Base-by-base conservation (phyloP, 2,797 vertebrate genomes). In the Kryptolebias ocellatus region DNA sequence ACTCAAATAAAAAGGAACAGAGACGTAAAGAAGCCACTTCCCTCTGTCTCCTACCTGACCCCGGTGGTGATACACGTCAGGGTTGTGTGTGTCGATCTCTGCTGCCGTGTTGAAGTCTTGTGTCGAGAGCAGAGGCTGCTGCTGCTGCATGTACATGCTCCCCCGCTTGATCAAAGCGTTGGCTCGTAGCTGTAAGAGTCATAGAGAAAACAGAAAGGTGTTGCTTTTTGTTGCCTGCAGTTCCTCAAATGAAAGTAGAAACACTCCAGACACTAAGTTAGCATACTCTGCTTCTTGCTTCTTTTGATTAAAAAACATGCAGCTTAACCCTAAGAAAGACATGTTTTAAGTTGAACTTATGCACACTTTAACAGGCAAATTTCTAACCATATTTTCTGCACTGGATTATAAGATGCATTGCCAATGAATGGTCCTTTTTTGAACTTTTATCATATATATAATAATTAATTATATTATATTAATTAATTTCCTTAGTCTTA, bases 61-160 rank as follows among this genome's bases (percentile, higher is more conserved):
- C 87, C 98, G 90, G 80, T 99, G 98, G 79, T 99, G 98, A 78
- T 98, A 99, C 39, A 99, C 98, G 42, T 99, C 98, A 20, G 98
- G 96, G 60, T 99, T 99, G 82, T 93, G 93, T 11, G 92, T 91
- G 64, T 99, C 97, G 0, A 98, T 97, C 67, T 97, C 95, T 0
- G 98, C 98, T 7, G 97, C 98, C 94, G 93, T 96, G 91, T 99
- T 98, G 64, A 99, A 99, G 58, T 99, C 98, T 76, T 97, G 95
- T 9, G 97, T 99, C 2, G 97, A 99, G 28, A 96, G 87, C 75
- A 92, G 16, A 0, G 98, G 96, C 61, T 97, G 96, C 92, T 99
- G 98, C 87, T 99, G 98, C 76, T 99, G 98, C 98, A 99, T 99
- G 86, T 95, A 95, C 97, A 99, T 99, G 79, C 97, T 99, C 18